Percentiles rank a stretch among this genome's conserved stretches.
These are phyloP conservation scores for Apolygus lucorum DNA, from an alignment of 1,140 invertebrate genomes.

Conservation along the genomic window DNA sequence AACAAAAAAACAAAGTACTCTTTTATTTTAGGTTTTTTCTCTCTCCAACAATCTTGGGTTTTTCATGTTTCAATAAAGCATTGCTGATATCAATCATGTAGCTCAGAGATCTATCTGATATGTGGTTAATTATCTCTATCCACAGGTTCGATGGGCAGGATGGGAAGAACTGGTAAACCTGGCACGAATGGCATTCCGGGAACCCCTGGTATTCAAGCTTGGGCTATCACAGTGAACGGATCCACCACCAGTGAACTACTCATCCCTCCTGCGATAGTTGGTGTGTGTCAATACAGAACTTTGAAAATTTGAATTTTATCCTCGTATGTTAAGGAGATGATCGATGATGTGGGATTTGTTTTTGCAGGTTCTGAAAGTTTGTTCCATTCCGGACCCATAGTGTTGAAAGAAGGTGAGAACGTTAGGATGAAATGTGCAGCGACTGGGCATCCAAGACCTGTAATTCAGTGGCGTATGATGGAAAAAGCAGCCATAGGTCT, in stretches of 20 bases:
- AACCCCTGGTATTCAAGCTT: conserved; percentile 61
- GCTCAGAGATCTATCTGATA: no score
- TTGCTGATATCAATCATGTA: no score
- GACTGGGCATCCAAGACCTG: conserved; percentile 61
- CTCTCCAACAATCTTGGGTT: no score
- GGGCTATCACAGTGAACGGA: conserved; percentile 53
- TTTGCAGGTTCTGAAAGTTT: conserved; percentile 28
- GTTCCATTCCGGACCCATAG: conserved; percentile 38
- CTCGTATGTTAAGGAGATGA: not conserved
- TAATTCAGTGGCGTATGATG: conserved; percentile 63
- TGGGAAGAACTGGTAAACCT: conserved; percentile 57
- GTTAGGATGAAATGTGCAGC: conserved; percentile 66
- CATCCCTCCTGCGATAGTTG: conserved; percentile 68
- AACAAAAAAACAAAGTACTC: no score
- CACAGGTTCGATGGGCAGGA: conserved; percentile 57
- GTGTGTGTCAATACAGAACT: conserved; percentile 41
- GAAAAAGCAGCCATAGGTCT: conserved; percentile 53
- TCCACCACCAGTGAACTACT: conserved; percentile 52
- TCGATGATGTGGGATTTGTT: not conserved
- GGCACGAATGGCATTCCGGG: conserved; percentile 52
- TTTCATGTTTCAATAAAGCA: no score
- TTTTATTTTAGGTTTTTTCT: no score
- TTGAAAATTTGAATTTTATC: not conserved
- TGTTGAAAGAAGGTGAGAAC: conserved; percentile 63
- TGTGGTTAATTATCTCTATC: no score